phyloP scores from a whole-genome alignment of 2,888 invertebrate species.

The Spilarctia lutea region DNA sequence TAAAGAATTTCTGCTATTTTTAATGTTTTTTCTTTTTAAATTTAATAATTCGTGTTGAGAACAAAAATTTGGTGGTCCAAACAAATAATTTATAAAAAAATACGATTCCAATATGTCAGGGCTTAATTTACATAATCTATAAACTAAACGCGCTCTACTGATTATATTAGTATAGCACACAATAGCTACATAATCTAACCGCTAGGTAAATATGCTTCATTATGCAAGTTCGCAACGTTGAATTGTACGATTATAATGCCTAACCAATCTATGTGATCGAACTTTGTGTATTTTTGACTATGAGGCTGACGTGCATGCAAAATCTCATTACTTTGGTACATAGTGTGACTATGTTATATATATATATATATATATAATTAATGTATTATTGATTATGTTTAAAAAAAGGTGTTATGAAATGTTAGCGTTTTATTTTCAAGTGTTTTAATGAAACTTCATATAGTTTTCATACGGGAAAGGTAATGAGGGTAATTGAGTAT shows the following conservation, averaged over 20 bases:
- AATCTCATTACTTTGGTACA: not conserved
- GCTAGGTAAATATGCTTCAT: constrained; percentile 7
- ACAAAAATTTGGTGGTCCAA: not conserved
- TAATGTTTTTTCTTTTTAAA: not conserved
- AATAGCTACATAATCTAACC: not conserved
- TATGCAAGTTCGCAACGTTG: constrained; percentile 9
- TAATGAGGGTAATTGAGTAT: too few relatives aligned
- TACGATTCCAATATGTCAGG: not conserved
- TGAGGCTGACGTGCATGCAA: not conserved
- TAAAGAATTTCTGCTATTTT: not conserved
- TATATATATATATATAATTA: too few relatives aligned
- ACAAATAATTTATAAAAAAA: not conserved
- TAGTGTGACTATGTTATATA: not conserved
- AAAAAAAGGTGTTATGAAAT: too few relatives aligned
- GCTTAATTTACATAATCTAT: not conserved
- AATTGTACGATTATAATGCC: constrained; percentile 11
- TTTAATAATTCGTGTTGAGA: not conserved
- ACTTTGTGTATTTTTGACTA: constrained; percentile 11
- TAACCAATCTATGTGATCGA: not conserved
- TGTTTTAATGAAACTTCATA: too few relatives aligned
- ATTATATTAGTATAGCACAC: not conserved
- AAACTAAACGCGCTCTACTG: not conserved
- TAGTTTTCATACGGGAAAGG: too few relatives aligned
- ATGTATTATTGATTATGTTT: too few relatives aligned
- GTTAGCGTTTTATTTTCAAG: too few relatives aligned